Percentiles rank a stretch among this genome's conserved stretches.
These are phyloP conservation scores for Coecobrya sp. DNA, from an alignment of 2,888 invertebrate genomes.

Conservation along the genomic window DNA sequence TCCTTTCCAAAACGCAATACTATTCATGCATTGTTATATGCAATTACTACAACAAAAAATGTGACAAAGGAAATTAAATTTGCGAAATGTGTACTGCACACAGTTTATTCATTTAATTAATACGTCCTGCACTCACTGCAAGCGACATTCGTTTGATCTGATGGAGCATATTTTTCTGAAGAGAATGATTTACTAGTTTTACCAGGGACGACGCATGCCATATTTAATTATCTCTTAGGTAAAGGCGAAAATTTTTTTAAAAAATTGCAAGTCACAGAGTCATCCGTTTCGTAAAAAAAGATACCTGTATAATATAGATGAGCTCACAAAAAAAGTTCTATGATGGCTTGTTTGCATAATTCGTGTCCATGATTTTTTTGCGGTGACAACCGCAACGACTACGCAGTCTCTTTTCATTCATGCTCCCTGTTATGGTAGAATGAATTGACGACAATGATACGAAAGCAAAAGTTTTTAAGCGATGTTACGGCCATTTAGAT, in stretches of 20 bases:
- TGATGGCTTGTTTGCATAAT: conserved; percentile 44
- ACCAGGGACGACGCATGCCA: neutral
- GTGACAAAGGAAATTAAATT: neutral
- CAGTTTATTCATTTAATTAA: conserved; percentile 8
- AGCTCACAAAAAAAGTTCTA: neutral
- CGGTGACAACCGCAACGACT: neutral
- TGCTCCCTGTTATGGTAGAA: neutral
- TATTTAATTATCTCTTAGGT: conserved; percentile 18
- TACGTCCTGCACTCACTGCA: neutral
- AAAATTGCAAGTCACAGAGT: conserved; percentile 17
- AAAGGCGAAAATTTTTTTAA: neutral
- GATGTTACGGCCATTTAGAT: neutral
- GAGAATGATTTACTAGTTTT: conserved; percentile 17
- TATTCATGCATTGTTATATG: neutral
- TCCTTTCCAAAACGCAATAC: too few species aligned
- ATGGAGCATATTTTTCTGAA: neutral
- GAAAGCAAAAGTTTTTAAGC: neutral
- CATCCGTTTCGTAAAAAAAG: neutral
- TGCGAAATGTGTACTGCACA: neutral
- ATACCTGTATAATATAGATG: neutral
- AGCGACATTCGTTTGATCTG: neutral
- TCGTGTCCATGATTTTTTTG: conserved; percentile 38
- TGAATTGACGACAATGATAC: neutral
- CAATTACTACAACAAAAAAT: neutral
- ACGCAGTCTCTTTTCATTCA: neutral